A percentile compares a stretch with the other conserved stretches of the same genome.
Conservation (phyloP, 2,797 vertebrate genomes). For the Cryptoprocta ferox region DNA sequence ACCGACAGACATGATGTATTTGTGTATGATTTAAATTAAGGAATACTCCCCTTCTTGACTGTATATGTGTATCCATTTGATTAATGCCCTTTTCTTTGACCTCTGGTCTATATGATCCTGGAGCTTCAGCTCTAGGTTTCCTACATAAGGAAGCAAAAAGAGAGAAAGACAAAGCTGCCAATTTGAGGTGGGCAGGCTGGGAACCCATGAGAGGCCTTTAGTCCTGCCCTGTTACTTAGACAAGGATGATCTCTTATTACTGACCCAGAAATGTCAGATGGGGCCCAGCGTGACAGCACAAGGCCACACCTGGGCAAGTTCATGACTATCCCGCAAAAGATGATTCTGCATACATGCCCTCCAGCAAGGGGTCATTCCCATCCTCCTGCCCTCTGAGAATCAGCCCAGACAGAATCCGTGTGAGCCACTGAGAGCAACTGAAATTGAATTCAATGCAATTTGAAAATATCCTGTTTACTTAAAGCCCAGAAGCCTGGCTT, state of each 20-base stretch:
- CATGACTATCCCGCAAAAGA: background rate
- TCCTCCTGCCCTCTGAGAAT: background rate
- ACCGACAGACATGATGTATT: background rate
- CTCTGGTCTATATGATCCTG: background rate
- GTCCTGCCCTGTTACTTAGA: background rate
- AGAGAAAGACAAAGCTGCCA: background rate
- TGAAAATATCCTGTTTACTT: slow-evolving; percentile 73
- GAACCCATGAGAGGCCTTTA: background rate
- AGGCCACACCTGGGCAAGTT: background rate
- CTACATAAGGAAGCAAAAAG: background rate
- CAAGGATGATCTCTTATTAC: background rate
- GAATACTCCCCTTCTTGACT: background rate
- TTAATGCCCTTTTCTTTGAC: background rate
- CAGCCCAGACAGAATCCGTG: slow-evolving; percentile 9
- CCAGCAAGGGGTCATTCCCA: background rate
- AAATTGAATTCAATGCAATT: slow-evolving; percentile 65
- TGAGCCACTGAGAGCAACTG: background rate
- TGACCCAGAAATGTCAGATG: slow-evolving; percentile 19
- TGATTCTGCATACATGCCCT: background rate
- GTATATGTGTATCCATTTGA: background rate
- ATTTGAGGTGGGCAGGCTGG: background rate
- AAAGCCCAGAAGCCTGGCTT: slow-evolving; percentile 51
- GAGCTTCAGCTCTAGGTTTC: background rate
- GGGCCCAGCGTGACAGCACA: background rate
- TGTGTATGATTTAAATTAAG: background rate